Conservation (phyloP, 2,797 vertebrate species). For the Sphaeramia orbicularis region DNA sequence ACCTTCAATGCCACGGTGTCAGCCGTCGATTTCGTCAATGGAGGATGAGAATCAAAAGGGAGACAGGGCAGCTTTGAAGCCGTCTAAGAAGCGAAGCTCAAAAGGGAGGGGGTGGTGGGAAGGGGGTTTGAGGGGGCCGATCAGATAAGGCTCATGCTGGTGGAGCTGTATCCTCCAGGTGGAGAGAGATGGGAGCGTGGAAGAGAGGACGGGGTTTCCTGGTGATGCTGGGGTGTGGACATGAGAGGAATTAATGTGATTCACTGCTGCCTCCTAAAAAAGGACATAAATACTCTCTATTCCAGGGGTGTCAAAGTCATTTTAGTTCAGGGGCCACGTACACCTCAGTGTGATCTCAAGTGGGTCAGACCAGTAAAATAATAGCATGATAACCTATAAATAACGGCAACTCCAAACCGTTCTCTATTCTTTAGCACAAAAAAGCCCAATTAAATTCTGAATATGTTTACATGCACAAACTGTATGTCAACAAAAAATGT, state of each 20-base stretch:
- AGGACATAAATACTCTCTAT: constrained; percentile 18
- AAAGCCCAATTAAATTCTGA: no score
- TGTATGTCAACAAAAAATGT: no score
- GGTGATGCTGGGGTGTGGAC: constrained; percentile 41
- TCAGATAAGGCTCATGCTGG: constrained; percentile 41
- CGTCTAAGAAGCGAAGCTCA: constrained; percentile 31
- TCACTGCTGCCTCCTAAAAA: constrained; percentile 12
- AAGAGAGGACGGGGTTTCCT: constrained; percentile 45
- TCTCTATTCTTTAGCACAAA: no score
- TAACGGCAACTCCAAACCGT: no score
- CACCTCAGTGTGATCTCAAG: no score
- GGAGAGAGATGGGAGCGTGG: constrained; percentile 1
- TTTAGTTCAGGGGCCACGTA: no score
- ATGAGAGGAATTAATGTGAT: constrained; percentile 58
- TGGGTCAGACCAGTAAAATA: no score
- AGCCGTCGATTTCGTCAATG: not conserved
- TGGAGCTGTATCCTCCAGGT: constrained; percentile 24
- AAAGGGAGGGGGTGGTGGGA: constrained; percentile 26
- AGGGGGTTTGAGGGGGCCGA: constrained; percentile 34
- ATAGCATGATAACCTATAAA: no score
- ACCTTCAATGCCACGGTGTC: constrained; percentile 10
- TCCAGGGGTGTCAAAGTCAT: no score
- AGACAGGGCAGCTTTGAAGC: constrained; percentile 46
- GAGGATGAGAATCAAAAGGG: constrained; percentile 21
- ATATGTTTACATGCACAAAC: no score